Base-by-base conservation (phyloP, 2,797 vertebrate species). In the Pseudochirops cupreus region DNA sequence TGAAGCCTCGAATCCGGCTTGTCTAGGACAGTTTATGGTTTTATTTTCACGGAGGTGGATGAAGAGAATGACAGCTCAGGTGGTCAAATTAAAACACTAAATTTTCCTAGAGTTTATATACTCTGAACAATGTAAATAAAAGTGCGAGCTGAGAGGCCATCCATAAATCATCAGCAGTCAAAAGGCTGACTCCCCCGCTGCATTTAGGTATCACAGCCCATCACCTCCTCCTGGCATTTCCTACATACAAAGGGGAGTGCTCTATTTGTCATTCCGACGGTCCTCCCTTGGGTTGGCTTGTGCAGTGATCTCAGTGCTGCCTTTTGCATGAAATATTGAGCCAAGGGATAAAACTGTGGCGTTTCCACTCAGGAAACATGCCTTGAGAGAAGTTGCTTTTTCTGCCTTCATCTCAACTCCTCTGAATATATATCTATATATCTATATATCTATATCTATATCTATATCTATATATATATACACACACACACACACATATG, bases 81-180 rank as follows among this genome's bases (percentile, higher is more conserved):
- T 95, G 90, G 94, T 93, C 95, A 96, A 97, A 98, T 97, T 96
- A 98, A 98, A 97, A 95, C 96, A 95, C 95, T 98, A 96, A 97
- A 98, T 98, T 97, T 97, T 97, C 95, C 92, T 59, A 89, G 96
- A 96, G 93, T 95, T 94, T 90, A 92, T 97, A 91, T 62, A 96
- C 96, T 97, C 52, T 0, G 2, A 94, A 97, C 97, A 94, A 90
- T 95, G 96, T 97, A 97, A 97, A 97, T 96, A 97, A 97, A 96
- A 94, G 96, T 94, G 55, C 97, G n/a, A 62, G 92, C 94, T 21
- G 52, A 92, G 74, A 56, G 94, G 6, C 56, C 28, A 46, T 50
- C 57, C 62, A 94, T 97, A 95, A 96, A 97, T 98, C 96, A 96
- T 90, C 92, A 74, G 39, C 55, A 4, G 59, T 53, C 94, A 0